Evolutionary conservation across 2,113 vertebrate genomes (phyloP).

Genomic region (Sisor rabdophorus): DNA sequence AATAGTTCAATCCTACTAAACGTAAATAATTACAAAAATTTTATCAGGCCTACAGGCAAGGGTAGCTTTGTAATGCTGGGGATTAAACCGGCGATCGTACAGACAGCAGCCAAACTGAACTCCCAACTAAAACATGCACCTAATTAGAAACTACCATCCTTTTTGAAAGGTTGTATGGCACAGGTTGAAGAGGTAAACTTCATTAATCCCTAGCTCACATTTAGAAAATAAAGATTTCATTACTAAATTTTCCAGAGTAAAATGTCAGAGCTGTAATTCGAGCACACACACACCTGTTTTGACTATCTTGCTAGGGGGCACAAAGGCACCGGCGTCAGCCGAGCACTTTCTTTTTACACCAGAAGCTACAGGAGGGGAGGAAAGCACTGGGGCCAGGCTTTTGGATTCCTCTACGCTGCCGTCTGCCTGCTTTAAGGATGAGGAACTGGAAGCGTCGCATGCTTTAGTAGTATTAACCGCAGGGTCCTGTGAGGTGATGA

Average conservation of each 20-base stretch:
- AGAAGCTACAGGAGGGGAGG: slow-evolving; percentile 63
- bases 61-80: too few relatives aligned
- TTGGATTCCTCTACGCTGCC: slow-evolving; percentile 67
- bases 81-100: too few relatives aligned
- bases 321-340: slow-evolving; percentile 56
- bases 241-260: not conserved
- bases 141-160: too few relatives aligned
- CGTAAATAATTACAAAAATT: too few relatives aligned
- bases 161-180: too few relatives aligned
- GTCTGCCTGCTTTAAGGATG: slow-evolving; percentile 53
- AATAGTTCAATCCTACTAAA: too few relatives aligned
- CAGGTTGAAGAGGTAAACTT: not conserved
- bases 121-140: too few relatives aligned
- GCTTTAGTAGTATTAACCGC: slow-evolving; percentile 69
- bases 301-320: slow-evolving; percentile 71
- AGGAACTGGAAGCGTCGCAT: slow-evolving; percentile 61
- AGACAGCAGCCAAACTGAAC: too few relatives aligned
- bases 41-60: too few relatives aligned
- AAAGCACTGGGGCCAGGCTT: slow-evolving; percentile 69
- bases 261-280: not conserved
- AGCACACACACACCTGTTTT: slow-evolving; percentile 74
- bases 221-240: not conserved
- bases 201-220: not conserved
- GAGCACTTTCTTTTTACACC: slow-evolving; percentile 79
- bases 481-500: slow-evolving; percentile 64